Base-by-base conservation (phyloP, 2,888 invertebrate species). In the Stenichneumon culpator region DNA sequence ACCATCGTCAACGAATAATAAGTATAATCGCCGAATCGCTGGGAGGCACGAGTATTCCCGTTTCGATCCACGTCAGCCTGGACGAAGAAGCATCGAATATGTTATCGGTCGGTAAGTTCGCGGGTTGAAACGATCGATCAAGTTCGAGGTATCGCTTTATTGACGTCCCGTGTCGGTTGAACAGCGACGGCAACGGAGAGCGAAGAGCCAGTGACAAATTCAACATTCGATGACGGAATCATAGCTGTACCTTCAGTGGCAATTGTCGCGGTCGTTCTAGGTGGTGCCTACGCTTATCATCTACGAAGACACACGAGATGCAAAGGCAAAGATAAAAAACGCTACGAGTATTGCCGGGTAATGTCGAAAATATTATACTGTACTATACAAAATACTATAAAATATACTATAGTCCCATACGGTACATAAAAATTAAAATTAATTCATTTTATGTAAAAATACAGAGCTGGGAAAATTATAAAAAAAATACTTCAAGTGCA, bases 1-100 rank as follows among this genome's bases (percentile, higher is more conserved):
- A 86, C 3, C 50, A 88, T 2, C 85, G 74, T 44, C 79, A 84
- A 5, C 77, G 81, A 52, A 88, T 77, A 54, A 86, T 92, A 7
- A 88, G 86, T 4, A 89, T 92, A 32, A 52, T 89, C 0, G 91
- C 92, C 22, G 89, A 91, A 69, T 92, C 92, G 1, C 14, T 50
- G 3, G 92, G 91, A 9, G 92, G 92, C 11, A 67, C 67, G 4
- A 92, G 91, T 81, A 36, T 69, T 11, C 68, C 74, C 25, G 47
- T 83, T 7, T 79, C 77, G 65, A 86, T 90, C 36, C 67, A 77
- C 22, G 72, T 86, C 19, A 80, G 52, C 16, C 22, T 83, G n/a
- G 73, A 83, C 0, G 80, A 75, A 67, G 80, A 72, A 52, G 4
- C 60, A 3, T 32, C 32, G 2, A 32, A 65, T 32, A 3, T 65